Conservation (phyloP, 2,113 vertebrate genomes). For the Ivindomyrus marchei region DNA sequence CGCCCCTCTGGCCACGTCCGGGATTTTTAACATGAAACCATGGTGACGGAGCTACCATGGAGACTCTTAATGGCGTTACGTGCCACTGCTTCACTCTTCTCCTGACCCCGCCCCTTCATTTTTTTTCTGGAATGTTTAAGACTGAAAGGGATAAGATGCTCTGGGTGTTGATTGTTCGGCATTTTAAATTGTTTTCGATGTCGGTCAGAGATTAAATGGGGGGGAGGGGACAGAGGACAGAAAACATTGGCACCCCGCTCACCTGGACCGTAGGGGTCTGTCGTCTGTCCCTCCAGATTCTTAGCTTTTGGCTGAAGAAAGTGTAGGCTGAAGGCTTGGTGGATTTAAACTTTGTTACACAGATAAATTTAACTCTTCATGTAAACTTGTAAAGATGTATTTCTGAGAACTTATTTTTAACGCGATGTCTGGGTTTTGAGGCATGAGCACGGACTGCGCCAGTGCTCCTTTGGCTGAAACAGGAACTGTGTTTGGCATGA, state of each 20-base stretch:
- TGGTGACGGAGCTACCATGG: slow-evolving; percentile 29
- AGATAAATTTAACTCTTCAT: slow-evolving; percentile 57
- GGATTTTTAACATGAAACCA: slow-evolving; percentile 37
- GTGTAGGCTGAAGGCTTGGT: slow-evolving; percentile 27
- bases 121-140: slow-evolving; percentile 48
- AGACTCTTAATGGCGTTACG: slow-evolving; percentile 27
- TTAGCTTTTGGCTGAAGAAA: slow-evolving; percentile 26
- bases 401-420: slow-evolving; percentile 61
- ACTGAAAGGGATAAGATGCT: slow-evolving; percentile 39
- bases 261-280: not conserved
- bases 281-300: slow-evolving; percentile 12
- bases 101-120: slow-evolving; percentile 18
- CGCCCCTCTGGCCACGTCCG: slow-evolving; percentile 32
- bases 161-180: slow-evolving; percentile 36
- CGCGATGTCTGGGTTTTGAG: slow-evolving; percentile 51
- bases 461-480: slow-evolving; percentile 45
- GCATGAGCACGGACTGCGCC: slow-evolving; percentile 45
- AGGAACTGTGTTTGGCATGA: slow-evolving; percentile 19
- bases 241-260: slow-evolving; percentile 23
- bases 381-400: slow-evolving; percentile 65
- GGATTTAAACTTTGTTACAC: slow-evolving; percentile 57
- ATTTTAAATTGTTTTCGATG: slow-evolving; percentile 34
- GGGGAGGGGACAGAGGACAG: slow-evolving; percentile 15
- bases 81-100: slow-evolving; percentile 20
- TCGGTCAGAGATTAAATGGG: slow-evolving; percentile 34